phyloP scores from a whole-genome alignment of 1,140 invertebrate genomes.

The Drosophila pandora region DNA sequence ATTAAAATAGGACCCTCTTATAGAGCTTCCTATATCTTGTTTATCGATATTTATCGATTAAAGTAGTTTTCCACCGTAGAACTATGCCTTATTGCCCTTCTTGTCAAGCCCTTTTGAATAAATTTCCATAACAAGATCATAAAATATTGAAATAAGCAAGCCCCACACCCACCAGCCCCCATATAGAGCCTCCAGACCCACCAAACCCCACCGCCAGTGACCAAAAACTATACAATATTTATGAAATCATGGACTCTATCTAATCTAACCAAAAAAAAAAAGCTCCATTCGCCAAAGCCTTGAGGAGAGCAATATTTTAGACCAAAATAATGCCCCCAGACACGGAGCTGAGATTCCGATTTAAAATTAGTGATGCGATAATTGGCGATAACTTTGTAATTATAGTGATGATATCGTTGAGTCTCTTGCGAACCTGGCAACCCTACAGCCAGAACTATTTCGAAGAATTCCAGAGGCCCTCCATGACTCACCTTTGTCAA shows the following conservation, averaged over 20 bases:
- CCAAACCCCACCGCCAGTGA: too few relatives aligned
- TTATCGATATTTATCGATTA: not conserved
- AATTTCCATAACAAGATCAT: not conserved
- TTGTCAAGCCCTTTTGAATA: not conserved
- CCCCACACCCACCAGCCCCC: too few relatives aligned
- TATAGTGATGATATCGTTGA: slow-evolving; percentile 44
- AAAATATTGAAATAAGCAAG: not conserved
- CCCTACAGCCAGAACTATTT: not conserved
- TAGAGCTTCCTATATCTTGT: too few relatives aligned
- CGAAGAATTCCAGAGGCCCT: slow-evolving; percentile 7
- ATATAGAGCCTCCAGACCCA: too few relatives aligned
- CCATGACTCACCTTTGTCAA: slow-evolving; percentile 39
- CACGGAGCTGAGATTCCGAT: slow-evolving; percentile 11
- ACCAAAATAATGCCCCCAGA: not conserved
- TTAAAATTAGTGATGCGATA: slow-evolving; percentile 6
- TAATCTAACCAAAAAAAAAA: slow-evolving; percentile 28
- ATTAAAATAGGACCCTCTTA: too few relatives aligned
- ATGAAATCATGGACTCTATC: slow-evolving; percentile 49
- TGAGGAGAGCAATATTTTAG: slow-evolving; percentile 8
- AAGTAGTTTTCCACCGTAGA: not conserved
- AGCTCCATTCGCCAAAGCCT: slow-evolving; percentile 16
- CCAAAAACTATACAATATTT: not conserved
- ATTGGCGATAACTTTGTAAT: slow-evolving; percentile 19
- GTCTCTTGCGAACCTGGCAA: not conserved
- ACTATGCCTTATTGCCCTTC: not conserved